phyloP scores from a whole-genome alignment of 2,797 vertebrate species.

The Onychomys leucogaster region DNA sequence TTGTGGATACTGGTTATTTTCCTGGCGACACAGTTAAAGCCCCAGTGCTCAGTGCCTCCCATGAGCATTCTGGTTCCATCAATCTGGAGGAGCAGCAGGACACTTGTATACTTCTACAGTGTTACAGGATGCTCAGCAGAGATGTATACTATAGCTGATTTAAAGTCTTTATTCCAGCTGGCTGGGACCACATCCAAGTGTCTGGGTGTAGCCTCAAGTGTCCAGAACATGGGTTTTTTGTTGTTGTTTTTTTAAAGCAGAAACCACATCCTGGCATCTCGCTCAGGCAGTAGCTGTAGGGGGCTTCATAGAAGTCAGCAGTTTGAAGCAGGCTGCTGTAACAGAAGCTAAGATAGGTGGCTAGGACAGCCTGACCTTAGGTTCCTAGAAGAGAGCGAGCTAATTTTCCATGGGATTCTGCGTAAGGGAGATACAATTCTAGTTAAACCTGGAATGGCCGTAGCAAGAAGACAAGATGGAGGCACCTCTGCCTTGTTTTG shows the following conservation, averaged over 20 bases:
- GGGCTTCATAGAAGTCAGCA: not conserved
- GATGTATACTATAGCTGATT: not conserved
- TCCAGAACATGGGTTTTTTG: not conserved
- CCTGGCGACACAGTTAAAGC: not conserved
- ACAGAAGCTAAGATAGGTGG: not conserved
- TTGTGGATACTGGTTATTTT: not conserved
- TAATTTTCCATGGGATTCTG: not conserved
- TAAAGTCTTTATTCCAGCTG: not conserved
- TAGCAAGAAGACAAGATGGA: not conserved
- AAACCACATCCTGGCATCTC: not conserved
- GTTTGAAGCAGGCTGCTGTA: not conserved
- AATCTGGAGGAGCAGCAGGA: not conserved
- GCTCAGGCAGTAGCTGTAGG: not conserved
- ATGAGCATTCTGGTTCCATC: not conserved
- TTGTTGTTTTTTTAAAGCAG: not conserved
- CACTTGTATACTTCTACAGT: not conserved
- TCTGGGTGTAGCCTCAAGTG: not conserved
- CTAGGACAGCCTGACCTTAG: not conserved
- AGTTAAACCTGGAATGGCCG: not conserved
- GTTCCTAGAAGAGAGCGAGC: not conserved
- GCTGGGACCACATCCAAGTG: not conserved
- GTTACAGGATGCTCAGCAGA: not conserved
- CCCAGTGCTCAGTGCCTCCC: not conserved
- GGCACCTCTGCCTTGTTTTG: not conserved
- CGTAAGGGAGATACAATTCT: not conserved